These are phyloP conservation scores for Sminthopsis crassicaudata DNA, from an alignment of 2,113 vertebrate genomes.

Conservation along the genomic window DNA sequence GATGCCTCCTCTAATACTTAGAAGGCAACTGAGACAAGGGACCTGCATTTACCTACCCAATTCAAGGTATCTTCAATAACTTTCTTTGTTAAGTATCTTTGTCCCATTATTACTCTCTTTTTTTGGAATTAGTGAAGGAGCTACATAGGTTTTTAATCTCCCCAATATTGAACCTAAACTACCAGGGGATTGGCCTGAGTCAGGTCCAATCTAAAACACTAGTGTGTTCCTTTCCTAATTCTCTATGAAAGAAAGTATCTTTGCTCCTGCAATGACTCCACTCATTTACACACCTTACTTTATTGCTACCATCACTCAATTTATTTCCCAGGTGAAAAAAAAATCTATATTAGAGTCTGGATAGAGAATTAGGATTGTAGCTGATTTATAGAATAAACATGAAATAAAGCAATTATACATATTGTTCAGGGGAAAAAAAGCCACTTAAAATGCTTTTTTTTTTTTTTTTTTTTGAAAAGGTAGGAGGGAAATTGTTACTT, in stretches of 20 bases:
- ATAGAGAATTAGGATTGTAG: background rate
- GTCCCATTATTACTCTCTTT: background rate
- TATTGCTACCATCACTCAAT: background rate
- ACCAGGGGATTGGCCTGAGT: background rate
- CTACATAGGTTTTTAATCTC: background rate
- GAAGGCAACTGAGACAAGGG: background rate
- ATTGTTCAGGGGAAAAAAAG: constrained; percentile 4
- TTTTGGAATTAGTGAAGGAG: background rate
- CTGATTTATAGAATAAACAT: background rate
- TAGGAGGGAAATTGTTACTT: constrained; percentile 53
- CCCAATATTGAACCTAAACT: background rate
- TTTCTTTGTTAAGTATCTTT: background rate
- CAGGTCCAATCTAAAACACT: background rate
- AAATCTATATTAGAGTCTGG: background rate
- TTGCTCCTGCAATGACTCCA: background rate
- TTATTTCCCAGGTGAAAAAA: background rate
- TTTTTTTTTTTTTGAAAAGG: background rate
- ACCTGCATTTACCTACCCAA: background rate
- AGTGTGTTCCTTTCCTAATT: background rate
- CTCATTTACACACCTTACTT: background rate
- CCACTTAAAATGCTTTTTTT: constrained; percentile 17
- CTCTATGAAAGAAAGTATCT: background rate
- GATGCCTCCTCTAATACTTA: background rate
- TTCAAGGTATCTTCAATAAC: background rate
- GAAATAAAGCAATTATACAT: constrained; percentile 24